Percentiles rank a stretch among this genome's conserved stretches.
Conservation (phyloP, 2,888 invertebrate species). For the Falcaria lacertinaria region DNA sequence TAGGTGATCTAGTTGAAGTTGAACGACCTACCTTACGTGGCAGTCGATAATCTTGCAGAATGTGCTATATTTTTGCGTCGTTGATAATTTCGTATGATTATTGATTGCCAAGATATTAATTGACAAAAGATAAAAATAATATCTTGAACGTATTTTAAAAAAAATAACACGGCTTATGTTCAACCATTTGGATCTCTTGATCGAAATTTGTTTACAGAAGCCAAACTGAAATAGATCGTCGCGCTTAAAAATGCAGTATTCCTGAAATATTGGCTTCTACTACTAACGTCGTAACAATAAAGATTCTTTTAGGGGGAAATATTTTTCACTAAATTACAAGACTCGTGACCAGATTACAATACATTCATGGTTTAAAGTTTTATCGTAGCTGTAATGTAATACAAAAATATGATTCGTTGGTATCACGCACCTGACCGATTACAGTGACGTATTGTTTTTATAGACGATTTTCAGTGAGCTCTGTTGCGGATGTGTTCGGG, state of each 20-base stretch:
- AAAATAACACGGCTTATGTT: no score
- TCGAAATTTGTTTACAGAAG: no score
- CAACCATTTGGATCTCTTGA: no score
- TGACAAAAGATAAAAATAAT: no score
- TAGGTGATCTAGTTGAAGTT: slow-evolving; percentile 48
- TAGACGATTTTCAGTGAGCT: slow-evolving; percentile 13
- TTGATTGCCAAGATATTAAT: no score
- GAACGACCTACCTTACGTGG: slow-evolving; percentile 51
- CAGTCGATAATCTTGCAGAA: slow-evolving; percentile 40
- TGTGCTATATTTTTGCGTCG: slow-evolving; percentile 23
- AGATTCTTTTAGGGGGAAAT: no score
- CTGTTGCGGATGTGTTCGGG: slow-evolving; percentile 14
- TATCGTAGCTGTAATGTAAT: slow-evolving; percentile 2
- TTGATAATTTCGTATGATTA: no score
- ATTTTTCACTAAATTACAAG: slow-evolving; percentile 4
- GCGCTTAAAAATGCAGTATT: no score
- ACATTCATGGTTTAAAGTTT: slow-evolving; percentile 7
- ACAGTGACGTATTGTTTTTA: slow-evolving; percentile 20
- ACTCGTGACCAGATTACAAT: slow-evolving; percentile 4
- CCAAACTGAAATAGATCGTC: no score
- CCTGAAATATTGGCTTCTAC: no score
- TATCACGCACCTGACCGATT: slow-evolving; percentile 22
- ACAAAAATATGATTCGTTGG: background rate
- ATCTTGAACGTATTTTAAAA: no score
- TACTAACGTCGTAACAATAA: no score